Evolutionary conservation across 1,140 invertebrate genomes (phyloP), one percentile per base, ranked within the genome.

Genomic region (Bradysia coprophila): DNA sequence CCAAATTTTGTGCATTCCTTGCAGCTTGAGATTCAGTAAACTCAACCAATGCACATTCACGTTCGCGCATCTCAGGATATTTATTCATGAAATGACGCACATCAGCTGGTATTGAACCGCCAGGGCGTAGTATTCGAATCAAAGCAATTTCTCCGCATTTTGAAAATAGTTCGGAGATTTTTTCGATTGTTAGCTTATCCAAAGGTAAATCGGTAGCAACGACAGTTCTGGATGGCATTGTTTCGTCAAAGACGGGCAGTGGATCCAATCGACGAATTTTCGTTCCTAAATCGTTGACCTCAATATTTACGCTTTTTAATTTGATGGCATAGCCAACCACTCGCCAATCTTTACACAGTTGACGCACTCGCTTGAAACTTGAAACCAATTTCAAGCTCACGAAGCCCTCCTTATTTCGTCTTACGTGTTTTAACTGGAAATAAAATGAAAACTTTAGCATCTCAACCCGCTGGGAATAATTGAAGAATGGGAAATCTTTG

Each of bases 341-440:
- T 41, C 87, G 71, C 83, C 90, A 95, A 55, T 95, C 90, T 55
- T 88, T 85, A 4, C 87, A 90, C 23, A 95, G 62, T 51, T 90
- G 85, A 51, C 89, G 88, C 20, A 95, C 88, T 38, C 89, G 75
- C 55, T 94, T 88, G 54, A 91, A 89, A 49, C 86, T 91, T 2
- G 89, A 91, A 40, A 94, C 90, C 31, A 96, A 65, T 60, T 95
- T 95, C 6, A 95, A 65, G 23, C 85, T 91, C 2, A 96, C 90
- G 62, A 83, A 95, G 9, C 92, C 91, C 61, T 92, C 87, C 58
- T 92, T 93, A 57, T 94, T 93, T 19, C 90, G 70, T 23, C 86
- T 75, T 3, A 95, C 89, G 59, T 95, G 90, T 60, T 95, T 96
- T 24, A 95, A 60, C n/a, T n/a, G n/a, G n/a, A n/a, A n/a, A n/a